Base-by-base conservation (phyloP, 1,140 invertebrate genomes). In the Brachionus rotundiformis region DNA sequence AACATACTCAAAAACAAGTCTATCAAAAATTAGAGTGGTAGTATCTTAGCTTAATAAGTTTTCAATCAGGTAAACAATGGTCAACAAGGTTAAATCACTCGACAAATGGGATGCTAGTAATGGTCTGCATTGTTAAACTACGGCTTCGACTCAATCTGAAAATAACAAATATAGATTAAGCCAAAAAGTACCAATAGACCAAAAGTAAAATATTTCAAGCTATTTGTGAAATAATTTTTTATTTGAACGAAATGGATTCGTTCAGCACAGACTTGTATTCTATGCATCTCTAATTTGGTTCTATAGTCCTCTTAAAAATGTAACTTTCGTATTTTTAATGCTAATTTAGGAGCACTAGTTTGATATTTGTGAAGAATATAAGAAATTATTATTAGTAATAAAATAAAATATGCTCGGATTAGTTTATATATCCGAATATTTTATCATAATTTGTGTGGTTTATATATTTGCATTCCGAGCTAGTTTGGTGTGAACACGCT, bases 151-250 rank as follows among this genome's bases (percentile, higher is more conserved):
- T 54, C 47, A 54, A 54, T 54, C 47, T 54, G 39, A 54, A 54
- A 54, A 54, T 54, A 8, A 19, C n/a, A 8, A 19, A 19, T 19
- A 54, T 54, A 54, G 47, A 54, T 54, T 54, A 54, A 54, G 47
- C 47, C 47, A 54, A 54, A 54, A 54, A 16, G 47, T 54, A 19
- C 47, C 23, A 19, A 19, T 19, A 54, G 47, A 54, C 47, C 47
- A 19, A 54, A 16, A n/a, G n/a, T n/a, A n/a, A 54, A 19, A 54
- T 19, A 54, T 54, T 54, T 54, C 47, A 54, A 54, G n/a, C 10
- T 19, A 54, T 54, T 54, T 54, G 47, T 54, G 47, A 54, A 54
- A 54, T 54, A 54, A 54, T 54, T 19, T 54, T 54, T 54, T n/a
- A n/a, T 23, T 54, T 8, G 47, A 54, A 54, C 47, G 19, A 54